These are phyloP conservation scores for Crotophaga sulcirostris DNA, from an alignment of 2,113 vertebrate genomes.

Conservation along the genomic window DNA sequence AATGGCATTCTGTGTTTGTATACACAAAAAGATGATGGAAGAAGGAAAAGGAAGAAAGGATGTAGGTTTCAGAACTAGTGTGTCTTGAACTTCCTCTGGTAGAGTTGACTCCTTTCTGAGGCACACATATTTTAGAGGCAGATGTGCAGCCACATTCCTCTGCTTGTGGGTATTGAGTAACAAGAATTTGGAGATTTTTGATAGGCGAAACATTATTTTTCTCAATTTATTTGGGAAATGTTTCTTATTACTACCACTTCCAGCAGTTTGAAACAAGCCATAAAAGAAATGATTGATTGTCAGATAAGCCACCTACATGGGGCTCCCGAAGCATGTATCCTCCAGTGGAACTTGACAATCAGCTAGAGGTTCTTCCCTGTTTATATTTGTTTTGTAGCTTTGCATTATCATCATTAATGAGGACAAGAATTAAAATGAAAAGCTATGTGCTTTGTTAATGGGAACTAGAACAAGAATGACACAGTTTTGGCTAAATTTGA, in stretches of 20 bases:
- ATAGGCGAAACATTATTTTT: background rate
- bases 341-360: background rate
- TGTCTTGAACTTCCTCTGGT: background rate
- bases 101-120: background rate
- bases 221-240: background rate
- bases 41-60: background rate
- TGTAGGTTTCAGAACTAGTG: background rate
- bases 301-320: background rate
- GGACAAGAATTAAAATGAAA: conserved; percentile 3
- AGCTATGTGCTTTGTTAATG: background rate
- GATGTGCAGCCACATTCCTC: background rate
- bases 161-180: background rate
- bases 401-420: background rate
- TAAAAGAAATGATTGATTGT: background rate
- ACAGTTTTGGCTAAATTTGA: conserved; percentile 2
- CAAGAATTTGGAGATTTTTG: background rate
- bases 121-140: background rate
- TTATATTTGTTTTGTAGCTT: conserved; percentile 2
- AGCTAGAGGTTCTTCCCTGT: background rate
- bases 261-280: background rate
- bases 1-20: background rate
- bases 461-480: background rate
- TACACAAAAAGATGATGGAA: background rate
- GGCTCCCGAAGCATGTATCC: background rate
- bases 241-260: background rate